Base-by-base conservation (phyloP, 2,888 invertebrate genomes). In the Aproaerema taeniolella region DNA sequence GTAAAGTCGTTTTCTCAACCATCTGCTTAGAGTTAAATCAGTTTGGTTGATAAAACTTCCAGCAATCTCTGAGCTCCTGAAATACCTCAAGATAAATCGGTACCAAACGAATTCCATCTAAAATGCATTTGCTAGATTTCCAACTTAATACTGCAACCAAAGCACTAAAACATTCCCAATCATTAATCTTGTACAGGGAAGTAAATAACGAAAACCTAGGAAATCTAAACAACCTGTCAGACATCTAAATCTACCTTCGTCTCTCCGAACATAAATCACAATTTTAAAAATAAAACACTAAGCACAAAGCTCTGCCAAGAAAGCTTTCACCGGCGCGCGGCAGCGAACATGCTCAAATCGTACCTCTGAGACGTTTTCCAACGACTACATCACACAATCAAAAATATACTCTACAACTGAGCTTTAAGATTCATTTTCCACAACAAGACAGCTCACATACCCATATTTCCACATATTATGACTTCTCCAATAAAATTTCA, bases 281-380 rank as follows among this genome's bases (percentile, higher is more conserved):
- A 24, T 34, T 35, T 35, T 26, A 12, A 35, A 35, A 35, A 35
- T 35, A 28, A 35, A 35, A 35, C 35, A 28, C 28, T 26, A 35
- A 35, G 15, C 35, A 26, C 26, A 26, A 26, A 35, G 16, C 35
- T 14, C 26, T 26, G 35, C 35, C 35, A 35, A 35, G 35, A 35
- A 35, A 35, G 35, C 35, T 35, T 35, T 35, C 35, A 35, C 35
- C 35, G 16, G 15, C 35, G 16, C 32, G n/a, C n/a, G n/a, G n/a
- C n/a, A n/a, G n/a, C n/a, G n/a, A 35, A 35, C 35, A 35, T 35
- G 35, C 10, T 35, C 35, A 26, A 35, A 35, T 33, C 26, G 26
- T 13, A 20, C 35, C 35, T 24, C 25, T 5, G 35, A 35, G 35
- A 34, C 34, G 14, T 11, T 15, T 14, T 12, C 11, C 13, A 35